phyloP scores from a whole-genome alignment of 2,888 invertebrate species.

The Agrochola lychnidis region DNA sequence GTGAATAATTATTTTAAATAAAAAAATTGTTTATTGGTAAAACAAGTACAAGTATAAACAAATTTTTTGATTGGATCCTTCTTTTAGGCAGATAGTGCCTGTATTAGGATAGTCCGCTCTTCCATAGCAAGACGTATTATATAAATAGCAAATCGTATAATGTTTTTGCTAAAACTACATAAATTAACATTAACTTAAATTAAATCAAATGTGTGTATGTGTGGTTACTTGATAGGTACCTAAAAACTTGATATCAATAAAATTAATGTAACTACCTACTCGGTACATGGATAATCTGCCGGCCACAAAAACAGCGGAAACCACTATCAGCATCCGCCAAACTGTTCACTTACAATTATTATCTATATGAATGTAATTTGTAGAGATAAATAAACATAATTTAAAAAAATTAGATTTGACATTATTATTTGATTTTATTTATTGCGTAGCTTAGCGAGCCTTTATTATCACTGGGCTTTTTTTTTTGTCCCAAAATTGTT shows the following conservation, averaged over 20 bases:
- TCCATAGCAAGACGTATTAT: too few species aligned
- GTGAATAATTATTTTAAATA: slow-evolving; percentile 8
- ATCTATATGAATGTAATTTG: too few species aligned
- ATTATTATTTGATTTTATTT: slow-evolving; percentile 18
- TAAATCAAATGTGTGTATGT: too few species aligned
- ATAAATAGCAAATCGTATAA: too few species aligned
- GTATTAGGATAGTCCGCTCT: too few species aligned
- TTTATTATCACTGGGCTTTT: background rate
- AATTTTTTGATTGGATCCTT: too few species aligned
- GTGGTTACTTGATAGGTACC: background rate
- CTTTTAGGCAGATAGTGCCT: too few species aligned
- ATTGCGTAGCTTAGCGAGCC: background rate
- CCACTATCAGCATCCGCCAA: slow-evolving; percentile 72
- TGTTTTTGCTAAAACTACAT: too few species aligned
- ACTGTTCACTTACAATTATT: slow-evolving; percentile 37
- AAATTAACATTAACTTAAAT: too few species aligned
- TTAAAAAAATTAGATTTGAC: slow-evolving; percentile 36
- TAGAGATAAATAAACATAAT: too few species aligned
- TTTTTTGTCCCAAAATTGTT: background rate
- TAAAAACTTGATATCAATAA: slow-evolving; percentile 25
- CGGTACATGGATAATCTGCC: slow-evolving; percentile 51
- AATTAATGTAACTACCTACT: slow-evolving; percentile 18
- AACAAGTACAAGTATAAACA: too few species aligned
- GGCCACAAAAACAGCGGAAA: slow-evolving; percentile 66
- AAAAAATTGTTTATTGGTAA: too few species aligned